These are phyloP conservation scores for Dryadula phaetusa DNA, from an alignment of 2,888 invertebrate genomes.

Conservation along the genomic window DNA sequence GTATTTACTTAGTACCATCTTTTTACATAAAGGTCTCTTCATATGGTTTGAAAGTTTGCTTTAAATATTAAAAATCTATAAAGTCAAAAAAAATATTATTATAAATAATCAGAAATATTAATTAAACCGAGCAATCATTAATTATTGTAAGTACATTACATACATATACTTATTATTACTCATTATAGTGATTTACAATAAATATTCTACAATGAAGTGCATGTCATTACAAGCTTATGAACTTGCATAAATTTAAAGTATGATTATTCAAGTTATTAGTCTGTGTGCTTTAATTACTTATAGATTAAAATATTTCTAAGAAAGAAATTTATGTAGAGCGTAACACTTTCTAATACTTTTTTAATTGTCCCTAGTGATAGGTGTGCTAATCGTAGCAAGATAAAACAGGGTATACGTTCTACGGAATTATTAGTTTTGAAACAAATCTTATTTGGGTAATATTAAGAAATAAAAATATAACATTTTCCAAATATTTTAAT, in stretches of 20 bases:
- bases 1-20: no score
- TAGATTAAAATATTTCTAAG: neutral
- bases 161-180: neutral
- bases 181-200: neutral
- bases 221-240: neutral
- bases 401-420: no score
- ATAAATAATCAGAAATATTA: neutral
- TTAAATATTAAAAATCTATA: no score
- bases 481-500: neutral
- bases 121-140: neutral
- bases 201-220: neutral
- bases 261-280: slow-evolving; percentile 1
- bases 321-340: neutral
- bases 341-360: neutral
- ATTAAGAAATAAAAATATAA: neutral
- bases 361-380: no score
- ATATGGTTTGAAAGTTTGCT: no score
- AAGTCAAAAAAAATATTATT: no score
- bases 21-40: no score
- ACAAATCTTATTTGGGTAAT: neutral
- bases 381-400: no score
- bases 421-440: no score
- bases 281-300: neutral
- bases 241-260: slow-evolving; percentile 2
- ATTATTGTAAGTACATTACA: neutral